A percentile compares a stretch with the other conserved stretches of the same genome.
Evolutionary conservation across 2,113 vertebrate genomes (phyloP).

Genomic region (Opisthocomus hoazin): DNA sequence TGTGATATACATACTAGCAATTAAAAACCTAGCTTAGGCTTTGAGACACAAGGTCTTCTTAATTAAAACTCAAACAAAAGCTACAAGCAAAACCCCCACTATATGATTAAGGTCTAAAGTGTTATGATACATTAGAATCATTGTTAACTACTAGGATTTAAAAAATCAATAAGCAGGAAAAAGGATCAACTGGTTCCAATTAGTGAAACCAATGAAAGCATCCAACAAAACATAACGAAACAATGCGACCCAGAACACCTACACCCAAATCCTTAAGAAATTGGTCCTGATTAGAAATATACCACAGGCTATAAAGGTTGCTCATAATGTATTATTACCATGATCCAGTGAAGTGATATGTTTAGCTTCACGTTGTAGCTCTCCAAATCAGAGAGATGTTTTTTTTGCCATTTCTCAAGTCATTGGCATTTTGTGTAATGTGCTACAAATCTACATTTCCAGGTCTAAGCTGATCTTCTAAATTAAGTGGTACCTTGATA

Average conservation of each 20-base stretch:
- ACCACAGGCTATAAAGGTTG: constrained; percentile 48
- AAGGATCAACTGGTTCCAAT: constrained; percentile 80
- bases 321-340: constrained; percentile 43
- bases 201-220: constrained; percentile 73
- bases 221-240: constrained; percentile 31
- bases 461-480: neutral
- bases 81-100: constrained; percentile 80
- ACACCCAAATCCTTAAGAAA: constrained; percentile 52
- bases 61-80: constrained; percentile 99
- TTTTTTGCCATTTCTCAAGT: neutral
- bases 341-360: constrained; percentile 17
- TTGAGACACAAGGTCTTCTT: constrained; percentile 88
- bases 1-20: constrained; percentile 93
- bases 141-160: constrained; percentile 87
- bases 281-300: constrained; percentile 53
- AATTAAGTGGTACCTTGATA: constrained; percentile 12
- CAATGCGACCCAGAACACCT: neutral
- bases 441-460: neutral
- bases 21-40: constrained; percentile 88
- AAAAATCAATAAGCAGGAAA: constrained; percentile 85
- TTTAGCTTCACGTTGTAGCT: constrained; percentile 14
- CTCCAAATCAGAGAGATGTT: neutral
- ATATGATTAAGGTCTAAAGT: constrained; percentile 92
- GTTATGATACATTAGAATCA: constrained; percentile 88
- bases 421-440: neutral